A percentile compares a stretch with the other conserved stretches of the same genome.
phyloP scores from a whole-genome alignment of 2,797 vertebrate species.

The Falco concolor region DNA sequence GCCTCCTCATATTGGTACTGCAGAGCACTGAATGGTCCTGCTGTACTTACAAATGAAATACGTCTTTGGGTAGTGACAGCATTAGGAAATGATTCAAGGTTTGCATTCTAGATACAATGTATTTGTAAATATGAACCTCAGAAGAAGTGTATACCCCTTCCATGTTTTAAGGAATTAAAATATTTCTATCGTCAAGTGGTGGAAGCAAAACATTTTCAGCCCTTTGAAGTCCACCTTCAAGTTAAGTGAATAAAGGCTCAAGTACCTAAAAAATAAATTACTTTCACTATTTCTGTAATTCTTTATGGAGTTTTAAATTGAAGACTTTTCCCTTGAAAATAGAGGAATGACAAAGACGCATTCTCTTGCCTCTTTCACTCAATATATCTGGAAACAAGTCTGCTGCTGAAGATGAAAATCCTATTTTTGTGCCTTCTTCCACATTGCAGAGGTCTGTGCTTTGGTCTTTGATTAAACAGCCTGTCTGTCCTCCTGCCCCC shows the following conservation, averaged over 20 bases:
- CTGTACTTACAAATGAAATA: conserved; percentile 41
- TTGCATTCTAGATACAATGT: background rate
- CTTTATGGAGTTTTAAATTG: conserved; percentile 47
- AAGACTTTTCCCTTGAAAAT: conserved; percentile 18
- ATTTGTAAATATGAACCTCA: background rate
- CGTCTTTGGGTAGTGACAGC: background rate
- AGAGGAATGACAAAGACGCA: conserved; percentile 47
- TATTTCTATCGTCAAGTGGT: background rate
- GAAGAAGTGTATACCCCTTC: background rate
- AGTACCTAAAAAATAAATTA: conserved; percentile 41
- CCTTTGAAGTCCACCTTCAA: background rate
- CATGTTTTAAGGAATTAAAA: background rate
- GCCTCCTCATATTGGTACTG: background rate
- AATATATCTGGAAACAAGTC: conserved; percentile 9
- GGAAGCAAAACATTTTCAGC: background rate
- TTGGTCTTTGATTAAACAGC: conserved; percentile 4
- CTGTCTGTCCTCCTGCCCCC: conserved; percentile 15
- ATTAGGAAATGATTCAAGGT: background rate
- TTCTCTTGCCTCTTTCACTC: conserved; percentile 23
- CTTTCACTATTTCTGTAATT: conserved; percentile 9
- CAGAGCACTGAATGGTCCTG: background rate
- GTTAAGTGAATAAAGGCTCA: background rate
- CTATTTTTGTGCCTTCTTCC: conserved; percentile 6
- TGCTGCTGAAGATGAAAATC: conserved; percentile 18
- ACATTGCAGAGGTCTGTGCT: background rate